Percentiles rank a stretch among this genome's conserved stretches.
These are phyloP conservation scores for Phrynocephalus forsythii DNA, from an alignment of 2,797 vertebrate species.

Conservation along the genomic window DNA sequence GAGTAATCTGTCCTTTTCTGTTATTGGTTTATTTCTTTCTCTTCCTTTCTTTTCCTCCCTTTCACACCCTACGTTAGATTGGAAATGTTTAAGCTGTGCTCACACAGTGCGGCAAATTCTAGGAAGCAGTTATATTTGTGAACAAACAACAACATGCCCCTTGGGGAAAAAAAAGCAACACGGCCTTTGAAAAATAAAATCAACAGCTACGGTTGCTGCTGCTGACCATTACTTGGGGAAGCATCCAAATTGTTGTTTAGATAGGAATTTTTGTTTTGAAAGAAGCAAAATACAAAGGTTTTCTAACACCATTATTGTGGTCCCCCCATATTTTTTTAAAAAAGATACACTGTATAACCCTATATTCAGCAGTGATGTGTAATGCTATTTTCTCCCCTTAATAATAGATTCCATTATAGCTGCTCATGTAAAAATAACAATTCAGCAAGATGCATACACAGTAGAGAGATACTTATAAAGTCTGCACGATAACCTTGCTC, in stretches of 20 bases:
- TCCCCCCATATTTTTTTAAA: too few species aligned
- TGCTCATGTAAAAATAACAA: rapidly evolving
- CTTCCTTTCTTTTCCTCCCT: background rate
- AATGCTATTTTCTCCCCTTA: background rate
- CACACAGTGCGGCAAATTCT: conserved; percentile 64
- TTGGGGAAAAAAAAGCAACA: background rate
- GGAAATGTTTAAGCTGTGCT: conserved; percentile 63
- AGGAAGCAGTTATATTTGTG: conserved; percentile 55
- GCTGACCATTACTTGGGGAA: conserved; percentile 25
- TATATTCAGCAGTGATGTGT: conserved; percentile 16
- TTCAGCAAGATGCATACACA: background rate
- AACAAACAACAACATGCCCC: conserved; percentile 46
- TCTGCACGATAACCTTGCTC: background rate
- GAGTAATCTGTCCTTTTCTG: conserved; percentile 58
- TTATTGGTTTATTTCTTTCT: conserved; percentile 11
- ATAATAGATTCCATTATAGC: background rate
- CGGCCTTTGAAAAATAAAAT: background rate
- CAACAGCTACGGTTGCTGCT: background rate
- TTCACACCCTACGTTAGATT: conserved; percentile 64
- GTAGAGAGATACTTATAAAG: background rate
- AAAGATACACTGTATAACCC: background rate
- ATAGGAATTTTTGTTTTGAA: conserved; percentile 28
- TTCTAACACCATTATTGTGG: conserved; percentile 19
- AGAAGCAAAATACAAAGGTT: conserved; percentile 41
- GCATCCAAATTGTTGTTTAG: conserved; percentile 35